Evolutionary conservation across 2,113 vertebrate species (phyloP), one percentile per base, ranked within the genome.

Genomic region (Osmerus eperlanus): DNA sequence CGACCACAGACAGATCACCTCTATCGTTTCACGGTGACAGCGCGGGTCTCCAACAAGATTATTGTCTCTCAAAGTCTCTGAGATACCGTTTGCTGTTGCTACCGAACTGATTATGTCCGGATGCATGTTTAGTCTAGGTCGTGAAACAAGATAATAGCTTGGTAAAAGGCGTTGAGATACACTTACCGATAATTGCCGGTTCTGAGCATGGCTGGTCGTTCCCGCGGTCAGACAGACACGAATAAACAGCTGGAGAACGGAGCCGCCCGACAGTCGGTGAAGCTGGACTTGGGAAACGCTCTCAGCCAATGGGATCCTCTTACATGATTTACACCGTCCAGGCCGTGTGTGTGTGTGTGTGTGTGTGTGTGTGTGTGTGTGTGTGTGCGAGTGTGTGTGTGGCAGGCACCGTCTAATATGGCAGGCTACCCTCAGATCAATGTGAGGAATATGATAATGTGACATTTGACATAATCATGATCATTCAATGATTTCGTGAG

Each of bases 251-350:
- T 82, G 4, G 81, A 83, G 78, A 74, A 74, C 61, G 77, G 76
- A 87, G 82, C 83, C 83, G 89, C 83, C 73, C 56, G 75, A 69
- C 81, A 81, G 79, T 28, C 58, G 71, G 83, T 59, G n/a, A 77
- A 0, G 2, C 69, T 83, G 81, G 87, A 90, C 88, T 92, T 85
- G 51, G 81, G 87, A 81, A 83, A 59, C 86, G 80, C 87, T 91
- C 71, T 82, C 90, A 92, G 88, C 93, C 94, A 94, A 91, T 94
- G 87, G 84, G 89, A 88, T 80, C 8, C 41, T 47, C 7, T 9
- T 47, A 47, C 41, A 47, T 47, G 41, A 47, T 47, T 47, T 47
- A 47, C 12, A 47, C 41, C 9, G 84, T 83, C 75, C 79, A 71
- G 84, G 76, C 82, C 29, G 16, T 36, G 16, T 64, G 28, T 36